Percentiles rank a stretch among this genome's conserved stretches.
Conservation (phyloP, 1,140 invertebrate genomes). For the Macrobrachium rosenbergii region DNA sequence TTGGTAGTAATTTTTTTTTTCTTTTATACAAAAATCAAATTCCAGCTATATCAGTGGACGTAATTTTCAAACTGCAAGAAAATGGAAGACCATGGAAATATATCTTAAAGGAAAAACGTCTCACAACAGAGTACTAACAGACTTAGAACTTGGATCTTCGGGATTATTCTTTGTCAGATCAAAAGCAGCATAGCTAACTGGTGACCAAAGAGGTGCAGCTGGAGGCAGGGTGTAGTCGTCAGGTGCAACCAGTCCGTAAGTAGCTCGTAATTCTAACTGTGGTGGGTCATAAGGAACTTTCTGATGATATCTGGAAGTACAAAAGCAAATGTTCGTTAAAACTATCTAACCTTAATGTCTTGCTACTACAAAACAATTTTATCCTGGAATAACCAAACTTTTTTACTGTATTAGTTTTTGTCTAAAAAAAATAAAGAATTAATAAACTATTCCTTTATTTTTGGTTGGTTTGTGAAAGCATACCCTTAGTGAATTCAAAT, state of each 20-base stretch:
- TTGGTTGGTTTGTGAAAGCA: no score
- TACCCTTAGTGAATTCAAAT: no score
- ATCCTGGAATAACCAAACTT: no score
- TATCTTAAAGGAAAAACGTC: no score
- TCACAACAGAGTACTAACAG: constrained; percentile 28
- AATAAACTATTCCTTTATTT: no score
- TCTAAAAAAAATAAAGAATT: no score
- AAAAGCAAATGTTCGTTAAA: background rate
- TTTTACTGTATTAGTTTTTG: no score
- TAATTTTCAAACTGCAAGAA: no score
- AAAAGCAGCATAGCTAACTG: constrained; percentile 75
- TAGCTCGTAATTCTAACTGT: constrained; percentile 76
- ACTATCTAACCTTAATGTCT: background rate
- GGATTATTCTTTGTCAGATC: constrained; percentile 69
- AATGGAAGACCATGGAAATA: no score
- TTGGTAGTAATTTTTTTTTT: no score
- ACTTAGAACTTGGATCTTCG: constrained; percentile 66
- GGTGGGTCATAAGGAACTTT: constrained; percentile 77
- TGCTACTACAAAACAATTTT: background rate
- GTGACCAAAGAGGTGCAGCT: constrained; percentile 75
- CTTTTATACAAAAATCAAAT: no score
- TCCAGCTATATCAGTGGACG: no score
- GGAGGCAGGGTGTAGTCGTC: constrained; percentile 76
- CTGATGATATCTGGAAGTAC: constrained; percentile 77
- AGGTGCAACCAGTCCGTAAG: constrained; percentile 79